A percentile compares a stretch with the other conserved stretches of the same genome.
Evolutionary conservation across 2,113 vertebrate genomes (phyloP).

Genomic region (Paradisaea rubra): DNA sequence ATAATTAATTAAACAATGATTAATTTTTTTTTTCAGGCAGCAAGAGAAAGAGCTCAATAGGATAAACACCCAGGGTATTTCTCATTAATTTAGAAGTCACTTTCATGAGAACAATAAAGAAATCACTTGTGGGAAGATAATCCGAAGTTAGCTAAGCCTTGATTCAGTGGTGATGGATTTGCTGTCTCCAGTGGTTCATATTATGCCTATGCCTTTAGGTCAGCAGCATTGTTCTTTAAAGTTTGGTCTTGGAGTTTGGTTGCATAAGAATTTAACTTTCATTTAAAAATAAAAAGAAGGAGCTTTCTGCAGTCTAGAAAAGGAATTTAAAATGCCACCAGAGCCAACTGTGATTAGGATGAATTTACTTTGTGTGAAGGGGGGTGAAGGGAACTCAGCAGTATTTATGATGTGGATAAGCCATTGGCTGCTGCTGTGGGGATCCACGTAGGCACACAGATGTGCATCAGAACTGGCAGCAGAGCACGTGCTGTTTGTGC

Average conservation of each 20-base stretch:
- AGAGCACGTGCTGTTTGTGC: background rate
- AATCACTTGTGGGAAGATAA: conserved; percentile 31
- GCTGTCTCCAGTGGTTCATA: background rate
- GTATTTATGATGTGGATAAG: background rate
- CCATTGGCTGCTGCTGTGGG: background rate
- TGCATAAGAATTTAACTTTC: background rate
- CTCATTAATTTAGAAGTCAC: conserved; percentile 42
- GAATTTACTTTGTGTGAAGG: background rate
- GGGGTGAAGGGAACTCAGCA: background rate
- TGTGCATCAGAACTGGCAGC: background rate
- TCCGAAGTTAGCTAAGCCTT: background rate
- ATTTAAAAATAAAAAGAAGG: background rate
- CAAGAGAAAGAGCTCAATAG: background rate
- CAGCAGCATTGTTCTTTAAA: background rate
- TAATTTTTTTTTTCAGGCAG: background rate
- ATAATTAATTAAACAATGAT: conserved; percentile 46
- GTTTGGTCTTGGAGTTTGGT: background rate
- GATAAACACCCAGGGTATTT: conserved; percentile 21
- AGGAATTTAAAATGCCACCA: background rate
- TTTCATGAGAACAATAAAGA: conserved; percentile 40
- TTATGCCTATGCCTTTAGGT: conserved; percentile 14
- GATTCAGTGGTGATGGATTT: background rate
- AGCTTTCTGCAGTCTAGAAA: background rate
- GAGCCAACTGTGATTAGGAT: background rate
- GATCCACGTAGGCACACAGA: rapidly evolving